Percentiles rank a stretch among this genome's conserved stretches.
Conservation (phyloP, 92 coral and sea anemone genomes). For the Hydrozoanthus gracilis region DNA sequence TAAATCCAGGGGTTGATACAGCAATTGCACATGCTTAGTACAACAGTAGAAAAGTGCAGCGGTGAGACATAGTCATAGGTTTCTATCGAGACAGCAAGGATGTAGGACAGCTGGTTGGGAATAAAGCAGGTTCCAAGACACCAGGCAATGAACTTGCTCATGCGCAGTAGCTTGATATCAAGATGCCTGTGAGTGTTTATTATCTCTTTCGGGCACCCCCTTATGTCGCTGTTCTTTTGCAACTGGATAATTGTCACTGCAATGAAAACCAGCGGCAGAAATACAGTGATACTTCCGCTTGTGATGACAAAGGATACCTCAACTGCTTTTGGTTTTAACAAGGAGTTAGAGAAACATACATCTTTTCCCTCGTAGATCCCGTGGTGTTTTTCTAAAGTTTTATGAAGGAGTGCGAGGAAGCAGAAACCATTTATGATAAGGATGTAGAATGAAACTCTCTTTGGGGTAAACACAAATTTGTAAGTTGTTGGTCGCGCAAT, state of each 20-base stretch:
- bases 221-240: constrained; percentile 6
- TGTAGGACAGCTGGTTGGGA: constrained; percentile 40
- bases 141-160: constrained; percentile 19
- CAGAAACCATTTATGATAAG: neutral
- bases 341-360: no score
- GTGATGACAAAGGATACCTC: neutral
- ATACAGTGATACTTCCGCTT: constrained; percentile 8
- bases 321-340: neutral
- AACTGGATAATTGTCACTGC: neutral
- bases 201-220: neutral
- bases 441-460: neutral
- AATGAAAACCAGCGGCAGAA: constrained; percentile 22
- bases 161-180: constrained; percentile 30
- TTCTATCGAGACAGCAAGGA: constrained; percentile 24
- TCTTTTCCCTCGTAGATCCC: neutral
- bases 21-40: constrained; percentile 31
- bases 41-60: constrained; percentile 21
- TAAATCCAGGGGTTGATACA: constrained; percentile 36
- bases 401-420: neutral
- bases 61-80: constrained; percentile 28
- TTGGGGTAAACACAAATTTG: neutral
- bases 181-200: constrained; percentile 36
- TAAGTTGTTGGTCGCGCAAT: constrained; percentile 29
- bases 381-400: constrained; percentile 11
- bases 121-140: constrained; percentile 26